These are phyloP conservation scores for Gryon sp. DNA, from an alignment of 1,140 invertebrate genomes.

Conservation along the genomic window DNA sequence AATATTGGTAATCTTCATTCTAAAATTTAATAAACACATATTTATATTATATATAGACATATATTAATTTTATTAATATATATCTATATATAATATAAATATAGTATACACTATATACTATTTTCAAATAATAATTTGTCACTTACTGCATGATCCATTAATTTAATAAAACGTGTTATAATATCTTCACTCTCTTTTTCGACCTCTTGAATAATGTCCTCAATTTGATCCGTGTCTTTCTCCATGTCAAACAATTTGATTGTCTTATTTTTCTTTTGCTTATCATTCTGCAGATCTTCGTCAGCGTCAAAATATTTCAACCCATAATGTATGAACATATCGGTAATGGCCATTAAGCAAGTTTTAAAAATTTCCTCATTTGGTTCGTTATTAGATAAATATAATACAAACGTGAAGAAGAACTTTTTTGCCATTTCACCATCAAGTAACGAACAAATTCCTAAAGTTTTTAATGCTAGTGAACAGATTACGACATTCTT, in stretches of 20 bases:
- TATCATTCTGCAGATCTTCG: constrained; percentile 45
- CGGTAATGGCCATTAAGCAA: constrained; percentile 73
- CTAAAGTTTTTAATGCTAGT: constrained; percentile 70
- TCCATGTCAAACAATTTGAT: constrained; percentile 65
- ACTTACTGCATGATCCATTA: constrained; percentile 72
- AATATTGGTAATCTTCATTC: constrained; percentile 70
- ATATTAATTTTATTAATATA: too few species aligned
- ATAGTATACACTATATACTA: too few species aligned
- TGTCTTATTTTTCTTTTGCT: constrained; percentile 57
- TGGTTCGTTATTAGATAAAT: constrained; percentile 68
- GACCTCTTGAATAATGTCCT: constrained; percentile 43
- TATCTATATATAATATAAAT: too few species aligned
- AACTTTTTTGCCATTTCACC: constrained; percentile 74
- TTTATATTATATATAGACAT: constrained; percentile 1
- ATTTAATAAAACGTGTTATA: constrained; percentile 70
- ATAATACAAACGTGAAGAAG: constrained; percentile 71
- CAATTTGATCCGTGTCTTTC: constrained; percentile 47
- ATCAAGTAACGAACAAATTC: constrained; percentile 73
- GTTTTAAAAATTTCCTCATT: constrained; percentile 68
- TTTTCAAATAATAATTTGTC: too few species aligned
- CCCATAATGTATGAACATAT: constrained; percentile 75
- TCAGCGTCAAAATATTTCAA: constrained; percentile 73
- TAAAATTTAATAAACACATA: constrained; percentile 54
- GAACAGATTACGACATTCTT: constrained; percentile 63
- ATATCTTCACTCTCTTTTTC: constrained; percentile 66